Evolutionary conservation across 2,113 vertebrate genomes (phyloP).

Genomic region (Chinchilla lanigera): DNA sequence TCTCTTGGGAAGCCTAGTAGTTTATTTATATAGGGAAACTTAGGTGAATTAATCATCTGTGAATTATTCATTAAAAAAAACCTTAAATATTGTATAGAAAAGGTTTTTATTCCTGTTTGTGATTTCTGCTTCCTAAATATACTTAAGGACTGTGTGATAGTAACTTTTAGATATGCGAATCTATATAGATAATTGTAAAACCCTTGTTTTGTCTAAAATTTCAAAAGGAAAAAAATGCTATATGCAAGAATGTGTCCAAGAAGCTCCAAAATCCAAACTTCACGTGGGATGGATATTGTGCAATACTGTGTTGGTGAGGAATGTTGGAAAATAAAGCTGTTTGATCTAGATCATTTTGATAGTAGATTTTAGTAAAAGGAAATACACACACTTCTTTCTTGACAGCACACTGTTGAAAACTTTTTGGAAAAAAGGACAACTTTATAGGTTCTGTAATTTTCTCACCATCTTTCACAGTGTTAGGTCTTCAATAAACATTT

Average conservation of each 20-base stretch:
- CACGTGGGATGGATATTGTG: background rate
- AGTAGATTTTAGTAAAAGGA: background rate
- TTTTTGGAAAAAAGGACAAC: background rate
- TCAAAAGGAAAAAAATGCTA: background rate
- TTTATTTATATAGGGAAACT: background rate
- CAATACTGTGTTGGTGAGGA: background rate
- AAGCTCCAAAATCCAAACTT: background rate
- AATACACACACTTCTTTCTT: background rate
- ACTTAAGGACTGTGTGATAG: background rate
- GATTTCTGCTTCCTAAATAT: background rate
- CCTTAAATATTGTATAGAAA: background rate
- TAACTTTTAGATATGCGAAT: background rate
- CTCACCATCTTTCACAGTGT: background rate
- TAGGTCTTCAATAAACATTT: conserved; percentile 9
- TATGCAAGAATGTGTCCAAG: background rate
- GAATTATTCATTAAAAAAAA: background rate
- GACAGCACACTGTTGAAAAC: background rate
- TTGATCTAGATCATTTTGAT: background rate
- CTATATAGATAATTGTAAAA: background rate
- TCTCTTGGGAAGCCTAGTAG: background rate
- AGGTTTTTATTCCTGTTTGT: background rate
- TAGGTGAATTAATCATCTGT: conserved; percentile 6
- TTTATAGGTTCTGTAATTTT: background rate
- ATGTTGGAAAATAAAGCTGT: background rate
- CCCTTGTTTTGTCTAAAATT: background rate